A percentile compares a stretch with the other conserved stretches of the same genome.
These are phyloP conservation scores for Sebastes melanostomus DNA, from an alignment of 2,797 vertebrate genomes.

Conservation along the genomic window DNA sequence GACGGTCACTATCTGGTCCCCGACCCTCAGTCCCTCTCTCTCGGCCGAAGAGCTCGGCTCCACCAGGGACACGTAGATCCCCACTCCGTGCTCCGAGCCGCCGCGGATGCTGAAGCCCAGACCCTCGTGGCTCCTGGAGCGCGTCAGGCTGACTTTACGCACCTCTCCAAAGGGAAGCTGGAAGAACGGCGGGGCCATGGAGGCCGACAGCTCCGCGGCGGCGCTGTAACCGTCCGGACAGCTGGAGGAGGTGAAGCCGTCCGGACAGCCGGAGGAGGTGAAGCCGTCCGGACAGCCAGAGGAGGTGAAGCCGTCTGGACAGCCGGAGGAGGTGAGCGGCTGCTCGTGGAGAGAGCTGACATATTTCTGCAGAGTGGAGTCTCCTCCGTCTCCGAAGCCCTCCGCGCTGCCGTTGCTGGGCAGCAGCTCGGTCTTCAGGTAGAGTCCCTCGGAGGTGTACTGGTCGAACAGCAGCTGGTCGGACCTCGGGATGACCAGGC, in stretches of 20 bases:
- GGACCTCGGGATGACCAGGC: constrained; percentile 92
- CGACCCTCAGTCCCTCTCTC: constrained; percentile 91
- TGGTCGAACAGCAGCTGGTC: constrained; percentile 97
- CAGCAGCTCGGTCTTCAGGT: constrained; percentile 80
- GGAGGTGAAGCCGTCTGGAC: constrained; percentile 26
- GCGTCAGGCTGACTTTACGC: constrained; percentile 87
- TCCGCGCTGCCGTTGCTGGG: constrained; percentile 49
- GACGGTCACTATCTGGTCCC: constrained; percentile 92
- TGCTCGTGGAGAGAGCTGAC: constrained; percentile 57
- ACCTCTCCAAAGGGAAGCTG: constrained; percentile 72
- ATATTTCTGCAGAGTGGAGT: constrained; percentile 48
- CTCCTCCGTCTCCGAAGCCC: constrained; percentile 38
- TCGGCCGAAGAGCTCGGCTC: constrained; percentile 93
- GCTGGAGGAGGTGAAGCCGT: background rate
- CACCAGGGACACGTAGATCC: constrained; percentile 94
- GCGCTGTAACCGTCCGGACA: constrained; percentile 64
- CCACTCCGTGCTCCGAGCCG: constrained; percentile 93
- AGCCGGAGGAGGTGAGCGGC: constrained; percentile 27
- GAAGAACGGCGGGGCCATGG: background rate
- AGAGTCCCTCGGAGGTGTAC: constrained; percentile 93
- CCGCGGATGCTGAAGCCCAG: constrained; percentile 96
- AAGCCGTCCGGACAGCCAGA: constrained; percentile 33
- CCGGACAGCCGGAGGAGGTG: too few relatives aligned
- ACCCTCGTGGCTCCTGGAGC: constrained; percentile 90
- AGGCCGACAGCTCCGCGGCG: constrained; percentile 18